Conservation (phyloP, 2,797 vertebrate genomes). For the Cyclura pinguis region DNA sequence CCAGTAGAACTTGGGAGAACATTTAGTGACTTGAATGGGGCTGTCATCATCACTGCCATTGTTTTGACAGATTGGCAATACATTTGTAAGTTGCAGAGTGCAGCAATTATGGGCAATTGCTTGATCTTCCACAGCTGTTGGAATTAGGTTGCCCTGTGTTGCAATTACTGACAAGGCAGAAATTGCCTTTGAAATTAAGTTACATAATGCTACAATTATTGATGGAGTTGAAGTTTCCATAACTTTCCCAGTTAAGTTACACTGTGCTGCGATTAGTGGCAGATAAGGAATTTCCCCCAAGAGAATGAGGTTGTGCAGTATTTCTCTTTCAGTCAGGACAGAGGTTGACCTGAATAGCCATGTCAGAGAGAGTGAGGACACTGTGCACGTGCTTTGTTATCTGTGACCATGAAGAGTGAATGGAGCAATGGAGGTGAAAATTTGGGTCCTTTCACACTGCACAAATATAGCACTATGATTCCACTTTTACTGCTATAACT, state of each 20-base stretch:
- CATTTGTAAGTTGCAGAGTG: not conserved
- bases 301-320: not conserved
- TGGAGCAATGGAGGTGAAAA: not conserved
- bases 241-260: slow-evolving; percentile 7
- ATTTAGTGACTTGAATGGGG: not conserved
- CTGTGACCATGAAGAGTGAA: not conserved
- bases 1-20: not conserved
- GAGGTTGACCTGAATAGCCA: not conserved
- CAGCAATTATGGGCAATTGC: not conserved
- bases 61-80: not conserved
- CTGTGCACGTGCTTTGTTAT: not conserved
- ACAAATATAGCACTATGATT: too few species aligned
- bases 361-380: not conserved
- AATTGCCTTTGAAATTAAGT: not conserved
- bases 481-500: too few species aligned
- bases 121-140: not conserved
- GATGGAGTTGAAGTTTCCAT: not conserved
- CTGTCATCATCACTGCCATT: not conserved
- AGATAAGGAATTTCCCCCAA: not conserved
- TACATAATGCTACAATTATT: not conserved
- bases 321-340: not conserved
- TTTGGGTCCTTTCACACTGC: not conserved
- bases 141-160: not conserved
- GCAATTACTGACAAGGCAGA: not conserved
- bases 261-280: not conserved